Base-by-base conservation (phyloP, 2,888 invertebrate species). In the Meiosimyza platycephala region DNA sequence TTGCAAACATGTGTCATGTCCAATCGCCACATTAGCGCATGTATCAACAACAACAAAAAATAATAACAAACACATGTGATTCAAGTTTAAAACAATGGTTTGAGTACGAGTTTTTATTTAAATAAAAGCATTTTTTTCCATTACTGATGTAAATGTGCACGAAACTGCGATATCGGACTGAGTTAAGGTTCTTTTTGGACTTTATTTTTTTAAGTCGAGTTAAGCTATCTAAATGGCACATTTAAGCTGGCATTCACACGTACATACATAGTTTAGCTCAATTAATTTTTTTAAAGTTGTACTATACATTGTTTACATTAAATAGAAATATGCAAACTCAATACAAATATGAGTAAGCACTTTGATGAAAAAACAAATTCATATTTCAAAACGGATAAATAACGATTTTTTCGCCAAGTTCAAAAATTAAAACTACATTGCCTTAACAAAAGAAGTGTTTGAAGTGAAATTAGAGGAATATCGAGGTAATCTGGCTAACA, bases 221-320 rank as follows among this genome's bases (percentile, higher is more conserved):
- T 57, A 57, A 57, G 22, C 22, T 57, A 57, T 57, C 28, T 28
- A 57, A 22, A 57, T 57, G 28, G 57, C 9, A 57, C 28, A 28
- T 22, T 57, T 57, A 57, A 57, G 22, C 57, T 57, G 11, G 18
- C 12, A 57, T 16, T 57, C 57, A 18, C 15, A 57, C 11, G 11
- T 22, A 28, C 4, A 4, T 28, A 28, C 28, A 28, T 28, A 28
- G 28, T 22, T 57, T 1, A 18, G 22, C 3, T 40, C 40, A 40
- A 40, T 40, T 6, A 40, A 40, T 9, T 9, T 9, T 9, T 40
- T 40, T 40, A 9, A 7, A 40, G 1, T 40, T 40, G 9, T 1
- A 9, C 6, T 9, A 40, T 6, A 5, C 6, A 40, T 40, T 28
- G 3, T 28, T 28, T 3, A 28, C 28, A 28, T 3, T 28, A 28